Percentiles rank a stretch among this genome's conserved stretches.
Evolutionary conservation across 2,113 vertebrate species (phyloP).

Genomic region (Tretioscincus oriximinensis): DNA sequence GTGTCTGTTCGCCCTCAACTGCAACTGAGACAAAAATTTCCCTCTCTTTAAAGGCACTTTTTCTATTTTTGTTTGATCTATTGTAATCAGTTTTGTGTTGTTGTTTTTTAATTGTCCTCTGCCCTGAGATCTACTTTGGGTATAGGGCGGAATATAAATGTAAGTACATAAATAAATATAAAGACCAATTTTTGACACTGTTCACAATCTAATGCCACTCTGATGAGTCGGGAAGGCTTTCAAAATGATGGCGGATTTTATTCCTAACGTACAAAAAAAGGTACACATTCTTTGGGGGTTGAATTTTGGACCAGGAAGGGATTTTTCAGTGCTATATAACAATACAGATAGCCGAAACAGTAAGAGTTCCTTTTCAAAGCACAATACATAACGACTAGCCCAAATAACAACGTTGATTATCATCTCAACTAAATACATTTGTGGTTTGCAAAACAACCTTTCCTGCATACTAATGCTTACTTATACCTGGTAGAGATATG

Average conservation of each 20-base stretch:
- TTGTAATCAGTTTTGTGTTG: no score
- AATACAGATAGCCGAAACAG: not conserved
- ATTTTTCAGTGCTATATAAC: conserved; percentile 29
- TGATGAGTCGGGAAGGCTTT: conserved; percentile 4
- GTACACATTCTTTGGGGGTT: conserved; percentile 21
- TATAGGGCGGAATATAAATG: no score
- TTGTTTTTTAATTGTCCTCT: no score
- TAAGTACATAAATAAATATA: no score
- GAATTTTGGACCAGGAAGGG: not conserved
- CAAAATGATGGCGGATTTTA: conserved; percentile 29
- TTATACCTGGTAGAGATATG: not conserved
- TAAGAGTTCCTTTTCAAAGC: conserved; percentile 13
- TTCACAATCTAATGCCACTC: not conserved
- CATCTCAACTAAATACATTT: not conserved
- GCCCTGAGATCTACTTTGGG: no score
- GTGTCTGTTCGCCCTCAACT: no score
- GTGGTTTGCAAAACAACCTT: conserved; percentile 22
- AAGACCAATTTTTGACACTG: not conserved
- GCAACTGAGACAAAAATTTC: no score
- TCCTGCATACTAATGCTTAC: conserved; percentile 10
- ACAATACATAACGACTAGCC: not conserved
- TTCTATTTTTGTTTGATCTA: no score
- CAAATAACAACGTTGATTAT: not conserved
- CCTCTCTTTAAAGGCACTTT: no score
- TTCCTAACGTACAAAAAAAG: conserved; percentile 18